Evolutionary conservation across 2,113 vertebrate species (phyloP), one percentile per base, ranked within the genome.

Genomic region (Lynx canadensis): DNA sequence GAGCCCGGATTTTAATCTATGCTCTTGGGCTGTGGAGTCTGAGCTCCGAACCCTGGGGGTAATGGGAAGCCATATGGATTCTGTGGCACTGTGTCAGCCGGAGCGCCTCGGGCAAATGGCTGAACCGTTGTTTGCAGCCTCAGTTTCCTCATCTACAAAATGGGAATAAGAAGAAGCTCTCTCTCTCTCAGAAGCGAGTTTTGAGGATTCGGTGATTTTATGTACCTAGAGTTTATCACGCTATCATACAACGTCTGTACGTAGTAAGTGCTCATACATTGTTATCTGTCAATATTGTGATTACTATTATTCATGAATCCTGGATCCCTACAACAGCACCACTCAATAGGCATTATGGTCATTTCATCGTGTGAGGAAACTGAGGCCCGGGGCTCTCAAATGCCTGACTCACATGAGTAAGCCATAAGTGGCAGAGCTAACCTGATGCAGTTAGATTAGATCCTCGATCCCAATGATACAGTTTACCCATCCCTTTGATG

Each of bases 1-100:
- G 25, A 73, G 48, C 4, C 73, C 74, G 16, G 29, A 55, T 78
- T 78, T 89, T 60, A 25, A 63, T 27, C 36, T 66, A 27, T 15
- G 68, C 7, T 0, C 0, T 14, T 1, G 2, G 50, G 29, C 57
- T 82, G 57, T 2, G 21, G 52, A 82, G 55, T 79, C 41, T 1
- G 0, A 73, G 25, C 63, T 86, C 45, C 11, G 15, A 81, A 83
- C 27, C 36, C 52, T 11, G 8, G 45, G 50, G 33, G 12, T 29
- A 25, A 36, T 31, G 16, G 10, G 73, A 65, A 33, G 60, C 36
- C 79, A 1, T 0, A 50, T 1, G 15, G 73, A 52, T 63, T 31
- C 29, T 7, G 0, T 36, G 48, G 50, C 23, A 7, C 4, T 29
- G 16, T 16, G 16, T 18, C 14, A 16, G 33, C 6, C 0, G 19